These are phyloP conservation scores for Bombus waltoni DNA, from an alignment of 1,140 invertebrate species.

Conservation along the genomic window DNA sequence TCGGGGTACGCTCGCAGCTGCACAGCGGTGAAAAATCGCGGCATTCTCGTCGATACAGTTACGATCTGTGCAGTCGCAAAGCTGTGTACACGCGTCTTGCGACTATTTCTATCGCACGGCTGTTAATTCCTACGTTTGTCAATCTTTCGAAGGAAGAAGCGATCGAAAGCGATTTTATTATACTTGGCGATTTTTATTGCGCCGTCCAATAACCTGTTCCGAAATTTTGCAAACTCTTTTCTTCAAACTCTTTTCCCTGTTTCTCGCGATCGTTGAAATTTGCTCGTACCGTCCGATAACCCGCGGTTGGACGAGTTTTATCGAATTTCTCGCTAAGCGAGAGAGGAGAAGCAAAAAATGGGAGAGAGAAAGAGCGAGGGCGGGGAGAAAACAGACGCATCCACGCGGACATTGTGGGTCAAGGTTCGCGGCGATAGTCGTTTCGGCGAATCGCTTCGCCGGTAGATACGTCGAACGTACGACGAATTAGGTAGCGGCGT, in stretches of 20 bases:
- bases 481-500: conserved; percentile 50
- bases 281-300: not conserved
- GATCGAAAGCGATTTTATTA: too few relatives aligned
- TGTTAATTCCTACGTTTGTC: too few relatives aligned
- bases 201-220: too few relatives aligned
- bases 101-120: too few relatives aligned
- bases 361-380: not conserved
- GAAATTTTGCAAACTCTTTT: not conserved
- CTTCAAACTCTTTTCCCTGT: not conserved
- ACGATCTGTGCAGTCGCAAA: too few relatives aligned
- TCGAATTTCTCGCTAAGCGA: not conserved
- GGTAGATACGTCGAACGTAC: conserved; percentile 46
- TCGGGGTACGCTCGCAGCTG: too few relatives aligned
- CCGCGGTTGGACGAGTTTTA: conserved; percentile 14
- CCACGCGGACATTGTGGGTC: conserved; percentile 68
- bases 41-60: too few relatives aligned
- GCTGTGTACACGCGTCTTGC: fast-evolving
- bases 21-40: too few relatives aligned
- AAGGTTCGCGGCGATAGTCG: conserved; percentile 67
- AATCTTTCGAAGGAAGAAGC: too few relatives aligned
- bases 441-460: conserved; percentile 55
- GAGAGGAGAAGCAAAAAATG: not conserved
- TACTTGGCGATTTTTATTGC: too few relatives aligned
- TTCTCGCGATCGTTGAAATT: not conserved
- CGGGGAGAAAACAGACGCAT: conserved; percentile 47